Evolutionary conservation across 2,888 invertebrate species (phyloP), one percentile per base, ranked within the genome.

Genomic region (Ormyrus labotus): DNA sequence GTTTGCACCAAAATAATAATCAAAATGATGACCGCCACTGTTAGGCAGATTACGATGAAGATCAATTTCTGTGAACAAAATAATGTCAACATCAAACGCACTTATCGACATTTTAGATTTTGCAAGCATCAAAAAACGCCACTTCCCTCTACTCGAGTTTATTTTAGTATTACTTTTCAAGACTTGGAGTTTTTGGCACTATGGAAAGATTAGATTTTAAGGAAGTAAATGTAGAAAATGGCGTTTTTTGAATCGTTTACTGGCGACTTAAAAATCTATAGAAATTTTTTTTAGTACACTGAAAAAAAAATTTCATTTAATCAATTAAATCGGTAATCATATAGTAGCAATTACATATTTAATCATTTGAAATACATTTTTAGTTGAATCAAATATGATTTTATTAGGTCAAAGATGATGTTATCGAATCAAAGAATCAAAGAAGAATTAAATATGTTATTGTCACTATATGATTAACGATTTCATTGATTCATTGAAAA

Each of bases 31-130:
- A 94, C 92, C 92, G 94, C 94, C 92, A 96, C 92, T 91, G 94
- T 92, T 92, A 96, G 93, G 94, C 96, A 96, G 93, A 96, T 94
- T 92, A 95, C 93, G 94, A 96, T 95, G 94, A 95, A 94, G 94
- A 96, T 95, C 94, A 95, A 95, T 95, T 96, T 96, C 96, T 96
- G 96, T 91, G 94, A 95, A 91, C 89, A 91, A 88, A 91, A 89
- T 83, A 88, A 86, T 80, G 82, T 83, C 78, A 86, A 76, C 75
- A 81, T 86, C 78, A 86, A 83, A 77, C 57, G 63, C 76, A 63
- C 65, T 80, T 77, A 53, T 78, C 63, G 68, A 11, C 64, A 58
- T 64, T 50, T 11, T 57, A 13, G 13, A 34, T 57, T 34, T 70
- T 57, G 51, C 61, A 50, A 73, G 71, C 64, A 57, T 68, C 75